These are phyloP conservation scores for Drosophila neotestacea DNA, from an alignment of 2,888 invertebrate genomes.

Conservation along the genomic window DNA sequence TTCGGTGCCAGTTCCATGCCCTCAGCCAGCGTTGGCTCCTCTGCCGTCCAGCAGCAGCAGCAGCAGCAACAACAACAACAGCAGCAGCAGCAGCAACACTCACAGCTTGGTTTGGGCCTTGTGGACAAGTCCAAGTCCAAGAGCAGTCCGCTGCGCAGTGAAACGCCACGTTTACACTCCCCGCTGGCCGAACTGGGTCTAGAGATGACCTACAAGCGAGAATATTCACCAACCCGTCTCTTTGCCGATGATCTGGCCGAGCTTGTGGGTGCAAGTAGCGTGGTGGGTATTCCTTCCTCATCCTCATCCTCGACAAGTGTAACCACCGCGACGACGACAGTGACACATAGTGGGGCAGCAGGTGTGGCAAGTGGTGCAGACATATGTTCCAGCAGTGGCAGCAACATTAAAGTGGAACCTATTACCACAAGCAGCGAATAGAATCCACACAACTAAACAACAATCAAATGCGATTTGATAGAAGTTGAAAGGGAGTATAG, in stretches of 20 bases:
- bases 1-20: constrained; percentile 78
- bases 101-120: constrained; percentile 38
- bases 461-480: constrained; percentile 40
- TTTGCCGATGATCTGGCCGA: constrained; percentile 88
- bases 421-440: constrained; percentile 85
- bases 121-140: constrained; percentile 55
- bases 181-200: constrained; percentile 88
- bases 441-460: constrained; percentile 29
- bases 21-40: constrained; percentile 37
- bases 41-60: constrained; percentile 50
- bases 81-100: constrained; percentile 42
- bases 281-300: constrained; percentile 56
- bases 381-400: constrained; percentile 46
- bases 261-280: constrained; percentile 76
- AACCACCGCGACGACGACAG: constrained; percentile 20
- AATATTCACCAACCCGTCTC: constrained; percentile 87
- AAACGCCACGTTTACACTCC: constrained; percentile 88
- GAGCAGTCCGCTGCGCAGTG: constrained; percentile 86
- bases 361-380: constrained; percentile 32
- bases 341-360: constrained; percentile 33
- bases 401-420: constrained; percentile 90
- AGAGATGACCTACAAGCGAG: constrained; percentile 87
- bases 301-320: constrained; percentile 38
- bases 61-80: constrained; percentile 52
- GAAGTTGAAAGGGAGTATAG: constrained; percentile 9